Evolutionary conservation across 2,797 vertebrate genomes (phyloP).

Genomic region (Phataginus tricuspis): DNA sequence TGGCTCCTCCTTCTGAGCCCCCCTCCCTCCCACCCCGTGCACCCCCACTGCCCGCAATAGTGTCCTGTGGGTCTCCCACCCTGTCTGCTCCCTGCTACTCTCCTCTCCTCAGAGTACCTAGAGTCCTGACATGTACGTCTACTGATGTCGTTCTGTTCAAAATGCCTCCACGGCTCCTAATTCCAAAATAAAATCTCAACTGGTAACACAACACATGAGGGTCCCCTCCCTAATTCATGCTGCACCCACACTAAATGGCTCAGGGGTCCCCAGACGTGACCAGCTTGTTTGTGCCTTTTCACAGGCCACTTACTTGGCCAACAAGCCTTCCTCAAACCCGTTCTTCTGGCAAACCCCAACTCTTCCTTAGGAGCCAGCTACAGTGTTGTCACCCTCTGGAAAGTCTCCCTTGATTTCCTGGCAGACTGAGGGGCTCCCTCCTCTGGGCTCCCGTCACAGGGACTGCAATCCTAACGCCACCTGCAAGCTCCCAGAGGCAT

Average conservation of each 20-base stretch:
- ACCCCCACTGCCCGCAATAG: neutral
- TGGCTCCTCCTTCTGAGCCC: neutral
- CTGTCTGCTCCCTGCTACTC: neutral
- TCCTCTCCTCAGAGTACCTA: neutral
- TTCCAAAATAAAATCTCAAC: neutral
- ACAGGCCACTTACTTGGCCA: neutral
- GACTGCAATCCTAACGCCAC: neutral
- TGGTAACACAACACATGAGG: neutral
- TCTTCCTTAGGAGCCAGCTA: neutral
- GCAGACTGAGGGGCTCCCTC: neutral
- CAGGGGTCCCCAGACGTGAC: neutral
- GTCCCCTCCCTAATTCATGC: neutral
- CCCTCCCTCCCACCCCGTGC: neutral
- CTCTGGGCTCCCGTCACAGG: neutral
- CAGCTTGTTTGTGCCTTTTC: neutral
- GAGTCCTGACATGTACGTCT: neutral
- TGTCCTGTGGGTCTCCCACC: neutral
- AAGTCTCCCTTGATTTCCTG: neutral
- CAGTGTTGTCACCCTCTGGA: neutral
- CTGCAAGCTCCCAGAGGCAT: neutral
- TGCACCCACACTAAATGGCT: neutral
- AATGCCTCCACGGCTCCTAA: neutral
- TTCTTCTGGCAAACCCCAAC: neutral
- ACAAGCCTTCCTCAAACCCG: neutral
- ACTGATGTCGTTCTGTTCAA: neutral